Evolutionary conservation across 2,888 invertebrate genomes (phyloP).

Genomic region (Sinelater perroti): DNA sequence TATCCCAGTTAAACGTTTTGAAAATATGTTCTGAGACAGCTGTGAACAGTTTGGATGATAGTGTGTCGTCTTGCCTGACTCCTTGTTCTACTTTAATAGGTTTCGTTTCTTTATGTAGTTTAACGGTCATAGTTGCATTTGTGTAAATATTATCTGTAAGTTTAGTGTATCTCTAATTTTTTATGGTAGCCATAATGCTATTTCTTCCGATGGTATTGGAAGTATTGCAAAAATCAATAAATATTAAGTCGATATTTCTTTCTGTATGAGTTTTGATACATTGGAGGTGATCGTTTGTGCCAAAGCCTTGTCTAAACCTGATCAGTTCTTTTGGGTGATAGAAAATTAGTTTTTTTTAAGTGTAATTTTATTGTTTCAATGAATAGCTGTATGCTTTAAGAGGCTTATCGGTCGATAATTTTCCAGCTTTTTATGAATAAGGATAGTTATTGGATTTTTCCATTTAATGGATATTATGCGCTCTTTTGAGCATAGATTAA

Average conservation of each 20-base stretch:
- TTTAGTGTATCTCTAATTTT: too few species aligned
- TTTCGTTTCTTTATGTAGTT: conserved; percentile 2
- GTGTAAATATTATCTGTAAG: too few species aligned
- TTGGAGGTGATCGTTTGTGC: neutral
- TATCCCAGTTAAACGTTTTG: neutral
- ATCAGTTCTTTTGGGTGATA: neutral
- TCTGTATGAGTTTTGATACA: too few species aligned
- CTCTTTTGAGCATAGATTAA: neutral
- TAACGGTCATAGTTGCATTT: conserved; percentile 6
- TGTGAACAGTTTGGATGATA: neutral
- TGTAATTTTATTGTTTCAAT: neutral
- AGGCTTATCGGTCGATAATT: conserved; percentile 3
- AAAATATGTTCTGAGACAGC: neutral
- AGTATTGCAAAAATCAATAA: neutral
- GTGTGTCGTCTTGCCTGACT: conserved; percentile 2
- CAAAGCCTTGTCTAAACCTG: neutral
- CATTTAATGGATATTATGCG: neutral
- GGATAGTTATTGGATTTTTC: neutral
- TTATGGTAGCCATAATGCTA: neutral
- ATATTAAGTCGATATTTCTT: neutral
- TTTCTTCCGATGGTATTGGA: neutral
- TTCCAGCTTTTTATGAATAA: neutral
- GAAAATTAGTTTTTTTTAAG: neutral
- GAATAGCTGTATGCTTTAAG: neutral
- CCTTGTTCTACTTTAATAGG: conserved; percentile 8